Percentiles rank a stretch among this genome's conserved stretches.
These are phyloP conservation scores for Semaprochilodus insignis DNA, from an alignment of 2,797 vertebrate genomes.

Conservation along the genomic window DNA sequence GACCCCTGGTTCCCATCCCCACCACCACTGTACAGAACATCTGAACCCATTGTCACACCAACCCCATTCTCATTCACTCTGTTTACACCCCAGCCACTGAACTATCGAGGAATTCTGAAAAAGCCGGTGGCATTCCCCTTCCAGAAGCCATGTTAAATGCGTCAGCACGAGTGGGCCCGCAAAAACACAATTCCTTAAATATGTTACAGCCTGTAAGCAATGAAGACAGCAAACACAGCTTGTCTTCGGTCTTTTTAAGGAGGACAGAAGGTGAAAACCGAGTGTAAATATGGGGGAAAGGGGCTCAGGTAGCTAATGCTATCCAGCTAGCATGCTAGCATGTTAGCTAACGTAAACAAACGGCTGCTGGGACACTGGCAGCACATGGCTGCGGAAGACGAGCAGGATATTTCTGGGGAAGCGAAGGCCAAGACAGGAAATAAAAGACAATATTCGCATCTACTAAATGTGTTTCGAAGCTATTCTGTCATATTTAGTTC, in stretches of 20 bases:
- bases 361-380: conserved; percentile 1
- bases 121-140: too few species aligned
- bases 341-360: conserved; percentile 28
- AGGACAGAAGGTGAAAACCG: too few species aligned
- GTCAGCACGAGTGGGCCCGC: too few species aligned
- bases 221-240: neutral
- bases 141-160: neutral
- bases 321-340: neutral
- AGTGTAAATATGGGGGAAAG: neutral
- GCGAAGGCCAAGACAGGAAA: too few species aligned
- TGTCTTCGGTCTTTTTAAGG: neutral
- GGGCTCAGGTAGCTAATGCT: neutral
- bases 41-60: too few species aligned
- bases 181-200: neutral
- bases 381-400: conserved; percentile 33
- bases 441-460: neutral
- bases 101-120: too few species aligned
- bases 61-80: too few species aligned
- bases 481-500: too few species aligned
- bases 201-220: neutral
- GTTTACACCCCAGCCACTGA: too few species aligned
- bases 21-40: too few species aligned
- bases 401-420: neutral
- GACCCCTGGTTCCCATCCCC: too few species aligned
- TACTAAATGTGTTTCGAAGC: too few species aligned